Base-by-base conservation (phyloP, 2,888 invertebrate species). In the Drosophila prolongata region DNA sequence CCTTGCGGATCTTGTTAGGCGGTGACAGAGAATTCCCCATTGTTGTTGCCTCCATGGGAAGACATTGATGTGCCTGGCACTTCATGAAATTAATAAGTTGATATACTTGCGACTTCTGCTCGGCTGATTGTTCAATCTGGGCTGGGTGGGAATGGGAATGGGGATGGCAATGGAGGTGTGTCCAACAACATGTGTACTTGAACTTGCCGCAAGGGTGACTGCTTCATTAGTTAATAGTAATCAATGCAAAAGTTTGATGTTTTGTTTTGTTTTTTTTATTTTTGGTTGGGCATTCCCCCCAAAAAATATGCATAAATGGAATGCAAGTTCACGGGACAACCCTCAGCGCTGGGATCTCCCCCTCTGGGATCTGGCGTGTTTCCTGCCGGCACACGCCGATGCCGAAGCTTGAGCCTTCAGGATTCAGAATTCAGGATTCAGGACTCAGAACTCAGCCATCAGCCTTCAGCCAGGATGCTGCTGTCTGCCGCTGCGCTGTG, bases 21-120 rank as follows among this genome's bases (percentile, higher is more conserved):
- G 67, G 65, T 54, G 57, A 50, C 71, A 62, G 62, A 50, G 49
- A 47, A 50, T 42, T 34, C 53, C 42, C 56, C 69, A 79, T 87
- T 84, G 82, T 87, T 75, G 82, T 52, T 87, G 83, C 58, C 71
- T 82, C 71, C 60, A 76, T 85, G 82, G 83, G 78, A 83, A 83
- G 79, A 76, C 79, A 79, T 76, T 78, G 84, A 80, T 81, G 83
- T 80, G 80, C 78, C 14, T 54, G 79, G 82, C 85, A 89, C 90
- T 90, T 90, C 85, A 90, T 90, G 75, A 90, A 90, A 90, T 90
- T 90, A 90, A 89, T 90, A 90, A 90, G 78, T 81, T 86, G 87
- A 85, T 82, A 82, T 83, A 84, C 83, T 82, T 71, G 74, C 86
- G 88, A 78, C 80, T 82, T 76, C 78, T 77, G 83, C 73, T 74